Evolutionary conservation across 1,140 invertebrate species (phyloP), one percentile per base, ranked within the genome.

Genomic region (Ips typographus): DNA sequence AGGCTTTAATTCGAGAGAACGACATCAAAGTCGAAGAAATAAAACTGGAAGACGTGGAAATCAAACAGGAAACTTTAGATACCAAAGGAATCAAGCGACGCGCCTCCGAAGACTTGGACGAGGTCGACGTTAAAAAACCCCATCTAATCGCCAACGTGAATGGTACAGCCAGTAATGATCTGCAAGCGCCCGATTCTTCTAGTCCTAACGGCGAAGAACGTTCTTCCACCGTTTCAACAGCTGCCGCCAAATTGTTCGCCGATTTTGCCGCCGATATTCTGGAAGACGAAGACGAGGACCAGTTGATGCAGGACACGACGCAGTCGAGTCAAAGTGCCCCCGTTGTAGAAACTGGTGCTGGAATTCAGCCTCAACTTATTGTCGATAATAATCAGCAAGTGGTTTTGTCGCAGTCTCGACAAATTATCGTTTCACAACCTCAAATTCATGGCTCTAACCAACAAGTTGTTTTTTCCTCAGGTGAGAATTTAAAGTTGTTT

Each of bases 221-320:
- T 42, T 77, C 79, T 1, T 82, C 79, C 2, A 85, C 85, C 1
- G 87, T 88, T 0, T 90, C 88, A 0, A 88, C 88, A 1, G 88
- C 88, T n/a, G 88, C 89, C 0, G 89, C 88, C 0, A 90, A 90
- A 78, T 77, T 90, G 5, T 90, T 89, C 74, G 88, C 89, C 0
- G 88, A 88, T 57, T 79, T 90, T 38, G 88, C 88, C 0, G 89
- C 88, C 0, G 88, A 89, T 70, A 87, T 88, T 61, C 80, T 90
- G n/a, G 88, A 88, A 68, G 89, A 90, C 72, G 88, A 90, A 73
- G 88, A 89, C 64, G 68, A 87, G 44, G 86, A 87, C 51, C 84
- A 86, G 7, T 76, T 81, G 41, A 71, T 77, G 69, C 76, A 77
- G 65, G 74, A 76, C 52, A 76, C 79, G 53, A 73, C 2, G 71